Evolutionary conservation across 2,888 invertebrate genomes (phyloP), one percentile per base, ranked within the genome.

Genomic region (Byasa hedistus): DNA sequence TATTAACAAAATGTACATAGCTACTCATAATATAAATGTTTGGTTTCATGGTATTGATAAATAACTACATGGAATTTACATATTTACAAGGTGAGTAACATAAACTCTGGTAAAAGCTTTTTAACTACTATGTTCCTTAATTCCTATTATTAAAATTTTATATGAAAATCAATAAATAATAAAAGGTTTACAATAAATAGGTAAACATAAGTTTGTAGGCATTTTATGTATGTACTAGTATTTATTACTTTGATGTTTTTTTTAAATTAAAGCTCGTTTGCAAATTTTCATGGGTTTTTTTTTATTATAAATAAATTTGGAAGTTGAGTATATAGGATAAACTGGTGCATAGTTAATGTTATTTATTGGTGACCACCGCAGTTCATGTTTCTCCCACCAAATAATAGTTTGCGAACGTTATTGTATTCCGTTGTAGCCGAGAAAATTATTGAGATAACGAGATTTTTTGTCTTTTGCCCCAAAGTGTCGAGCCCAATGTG

Each of bases 1-100:
- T 62, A 78, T 81, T 85, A 90, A 91, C 91, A 89, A 88, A 88
- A 88, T 88, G 78, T 89, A 89, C 84, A 89, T 79, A 81, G 75
- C 86, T 89, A 90, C 81, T 83, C 80, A 82, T 84, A 66, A 58
- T 66, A 83, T 80, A 86, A 88, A 87, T 87, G 91, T 91, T 91
- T 91, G 91, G 91, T 91, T 89, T 90, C 85, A 81, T 87, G 89
- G 86, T 90, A 89, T 87, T 85, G 84, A 85, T 81, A 79, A 87
- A 82, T 86, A 83, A 81, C 84, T 86, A 89, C 79, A 80, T 86
- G 84, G 83, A 87, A 89, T 91, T 89, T 91, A 91, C 91, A 91
- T 91, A 91, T 91, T 85, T 91, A 91, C 91, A 91, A 72, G 73
- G 75, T 79, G 80, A 84, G 77, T 86, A 85, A 86, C 79, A 79